Evolutionary conservation across 2,797 vertebrate genomes (phyloP).

Genomic region (Danio choprae): DNA sequence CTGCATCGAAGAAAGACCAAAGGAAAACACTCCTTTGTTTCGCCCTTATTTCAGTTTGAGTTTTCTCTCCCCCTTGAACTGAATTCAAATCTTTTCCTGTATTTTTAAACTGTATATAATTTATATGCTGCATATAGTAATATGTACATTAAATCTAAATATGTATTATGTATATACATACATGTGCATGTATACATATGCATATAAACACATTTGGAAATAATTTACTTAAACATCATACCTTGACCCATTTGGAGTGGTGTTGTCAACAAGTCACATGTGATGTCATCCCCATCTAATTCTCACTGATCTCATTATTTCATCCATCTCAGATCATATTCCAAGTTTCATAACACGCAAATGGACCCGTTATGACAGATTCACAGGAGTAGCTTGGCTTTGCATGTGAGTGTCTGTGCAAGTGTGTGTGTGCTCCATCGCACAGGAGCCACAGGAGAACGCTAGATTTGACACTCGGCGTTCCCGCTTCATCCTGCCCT

Average conservation of each 20-base stretch:
- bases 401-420: slow-evolving; percentile 41
- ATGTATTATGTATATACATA: no score
- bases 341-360: slow-evolving; percentile 43
- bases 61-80: background rate
- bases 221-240: background rate
- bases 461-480: slow-evolving; percentile 73
- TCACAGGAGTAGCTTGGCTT: slow-evolving; percentile 30
- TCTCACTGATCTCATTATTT: slow-evolving; percentile 27
- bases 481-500: slow-evolving; percentile 45
- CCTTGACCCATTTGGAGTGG: background rate
- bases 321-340: slow-evolving; percentile 20
- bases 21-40: background rate
- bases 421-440: slow-evolving; percentile 46
- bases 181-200: no score
- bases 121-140: no score
- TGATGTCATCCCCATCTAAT: slow-evolving; percentile 29
- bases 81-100: background rate
- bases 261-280: slow-evolving; percentile 9
- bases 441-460: slow-evolving; percentile 62
- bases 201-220: no score
- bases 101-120: background rate
- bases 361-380: slow-evolving; percentile 44
- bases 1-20: slow-evolving; percentile 35
- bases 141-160: no score
- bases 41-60: slow-evolving; percentile 13